Evolutionary conservation across 53 echinoderm and acorn worm genomes (phyloP).

Genomic region (Paelopatides confundens): DNA sequence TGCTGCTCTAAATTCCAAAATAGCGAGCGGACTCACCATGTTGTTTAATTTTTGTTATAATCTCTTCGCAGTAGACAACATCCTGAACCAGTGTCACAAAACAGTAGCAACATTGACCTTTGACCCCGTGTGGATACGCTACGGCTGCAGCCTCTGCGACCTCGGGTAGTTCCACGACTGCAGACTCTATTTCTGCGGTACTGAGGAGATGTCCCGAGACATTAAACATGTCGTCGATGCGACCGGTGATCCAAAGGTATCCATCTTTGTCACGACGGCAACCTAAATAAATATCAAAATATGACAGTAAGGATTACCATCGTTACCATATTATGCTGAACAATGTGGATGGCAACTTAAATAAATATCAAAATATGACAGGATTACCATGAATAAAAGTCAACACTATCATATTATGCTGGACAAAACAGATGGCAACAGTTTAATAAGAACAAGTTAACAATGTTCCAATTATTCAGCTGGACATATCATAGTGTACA

Average conservation of each 20-base stretch:
- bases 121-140: conserved; percentile 87
- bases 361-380: neutral
- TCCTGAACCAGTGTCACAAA: conserved; percentile 94
- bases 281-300: conserved; percentile 46
- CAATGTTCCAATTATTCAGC: too few species aligned
- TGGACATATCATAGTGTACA: too few species aligned
- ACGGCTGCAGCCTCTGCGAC: conserved; percentile 94
- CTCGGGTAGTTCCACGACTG: conserved; percentile 79
- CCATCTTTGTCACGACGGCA: conserved; percentile 92
- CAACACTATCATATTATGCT: too few species aligned
- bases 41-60: conserved; percentile 67
- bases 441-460: too few species aligned
- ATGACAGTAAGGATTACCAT: too few species aligned
- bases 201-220: conserved; percentile 97
- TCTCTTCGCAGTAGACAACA: conserved; percentile 69
- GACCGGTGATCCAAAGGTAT: conserved; percentile 96
- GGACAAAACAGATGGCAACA: conserved; percentile 47
- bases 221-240: conserved; percentile 99
- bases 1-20: too few species aligned
- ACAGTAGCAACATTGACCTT: conserved; percentile 93
- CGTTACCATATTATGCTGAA: too few species aligned
- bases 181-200: conserved; percentile 94
- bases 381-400: too few species aligned
- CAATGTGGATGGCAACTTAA: conserved; percentile 80
- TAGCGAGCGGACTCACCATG: conserved; percentile 71